Percentiles rank a stretch among this genome's conserved stretches.
phyloP scores from a whole-genome alignment of 2,888 invertebrate genomes.

The Cactoblastis cactorum region DNA sequence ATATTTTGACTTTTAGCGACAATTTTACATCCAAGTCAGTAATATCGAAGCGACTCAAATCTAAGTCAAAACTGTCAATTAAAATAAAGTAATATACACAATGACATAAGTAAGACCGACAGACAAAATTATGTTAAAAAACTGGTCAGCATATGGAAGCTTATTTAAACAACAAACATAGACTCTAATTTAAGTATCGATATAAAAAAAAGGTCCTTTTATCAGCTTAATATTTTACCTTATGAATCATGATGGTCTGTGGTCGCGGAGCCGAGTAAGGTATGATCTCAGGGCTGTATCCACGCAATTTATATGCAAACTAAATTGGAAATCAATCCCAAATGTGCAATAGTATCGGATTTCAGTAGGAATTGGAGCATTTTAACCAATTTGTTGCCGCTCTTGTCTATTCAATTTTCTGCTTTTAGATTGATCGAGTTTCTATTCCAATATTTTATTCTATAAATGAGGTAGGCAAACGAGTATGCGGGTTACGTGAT shows the following conservation, averaged over 20 bases:
- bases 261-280: slow-evolving; percentile 25
- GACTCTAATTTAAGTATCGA: too few relatives aligned
- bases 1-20: too few relatives aligned
- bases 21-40: too few relatives aligned
- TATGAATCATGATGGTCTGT: slow-evolving; percentile 40
- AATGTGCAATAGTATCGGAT: slow-evolving; percentile 59
- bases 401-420: slow-evolving; percentile 7
- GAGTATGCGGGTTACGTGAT: too few relatives aligned
- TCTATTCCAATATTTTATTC: background rate
- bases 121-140: too few relatives aligned
- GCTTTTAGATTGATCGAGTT: background rate
- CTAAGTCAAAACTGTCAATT: too few relatives aligned
- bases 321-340: slow-evolving; percentile 64
- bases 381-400: slow-evolving; percentile 25
- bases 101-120: too few relatives aligned
- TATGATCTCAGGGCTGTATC: slow-evolving; percentile 43
- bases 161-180: too few relatives aligned
- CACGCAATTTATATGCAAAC: slow-evolving; percentile 61
- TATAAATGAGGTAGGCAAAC: background rate
- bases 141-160: too few relatives aligned
- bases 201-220: too few relatives aligned
- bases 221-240: slow-evolving; percentile 35
- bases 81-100: too few relatives aligned
- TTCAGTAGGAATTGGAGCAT: slow-evolving; percentile 51
- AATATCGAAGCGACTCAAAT: too few relatives aligned